Conservation (phyloP, 2,888 invertebrate genomes). For the Scaptomyza reducta region DNA sequence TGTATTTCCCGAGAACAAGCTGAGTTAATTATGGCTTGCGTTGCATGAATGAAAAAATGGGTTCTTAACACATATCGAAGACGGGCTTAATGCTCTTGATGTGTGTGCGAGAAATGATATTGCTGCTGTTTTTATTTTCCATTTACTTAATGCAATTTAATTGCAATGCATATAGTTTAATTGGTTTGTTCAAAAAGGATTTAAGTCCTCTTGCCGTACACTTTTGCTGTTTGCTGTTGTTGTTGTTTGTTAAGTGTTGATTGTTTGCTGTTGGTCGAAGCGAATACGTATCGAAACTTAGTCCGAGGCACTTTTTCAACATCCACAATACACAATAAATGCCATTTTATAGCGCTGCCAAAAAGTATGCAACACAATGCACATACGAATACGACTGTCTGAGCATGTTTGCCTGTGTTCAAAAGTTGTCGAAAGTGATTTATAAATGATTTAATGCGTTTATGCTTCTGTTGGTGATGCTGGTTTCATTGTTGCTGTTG, state of each 20-base stretch:
- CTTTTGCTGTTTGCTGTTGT: too few species aligned
- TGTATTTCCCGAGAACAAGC: not conserved
- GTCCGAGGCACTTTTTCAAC: too few species aligned
- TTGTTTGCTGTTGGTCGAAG: slow-evolving; percentile 15
- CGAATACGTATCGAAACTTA: slow-evolving; percentile 18
- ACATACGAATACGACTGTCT: not conserved
- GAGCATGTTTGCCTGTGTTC: slow-evolving; percentile 1
- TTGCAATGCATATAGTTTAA: slow-evolving; percentile 9
- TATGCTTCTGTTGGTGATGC: slow-evolving; percentile 16
- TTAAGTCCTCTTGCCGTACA: not conserved
- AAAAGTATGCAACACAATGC: slow-evolving; percentile 34
- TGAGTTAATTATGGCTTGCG: not conserved
- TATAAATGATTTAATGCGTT: slow-evolving; percentile 55
- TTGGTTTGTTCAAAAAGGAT: not conserved
- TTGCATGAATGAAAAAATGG: not conserved
- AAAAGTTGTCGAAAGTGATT: slow-evolving; percentile 50
- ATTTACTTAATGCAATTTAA: not conserved
- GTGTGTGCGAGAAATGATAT: not conserved
- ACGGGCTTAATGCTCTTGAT: not conserved
- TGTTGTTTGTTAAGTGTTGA: not conserved
- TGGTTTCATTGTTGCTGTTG: slow-evolving; percentile 13
- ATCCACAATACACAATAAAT: slow-evolving; percentile 21
- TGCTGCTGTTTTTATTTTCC: not conserved
- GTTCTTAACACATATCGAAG: not conserved
- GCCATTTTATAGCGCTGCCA: slow-evolving; percentile 41